These are phyloP conservation scores for Eonycteris spelaea DNA, from an alignment of 2,113 vertebrate genomes.

Conservation along the genomic window DNA sequence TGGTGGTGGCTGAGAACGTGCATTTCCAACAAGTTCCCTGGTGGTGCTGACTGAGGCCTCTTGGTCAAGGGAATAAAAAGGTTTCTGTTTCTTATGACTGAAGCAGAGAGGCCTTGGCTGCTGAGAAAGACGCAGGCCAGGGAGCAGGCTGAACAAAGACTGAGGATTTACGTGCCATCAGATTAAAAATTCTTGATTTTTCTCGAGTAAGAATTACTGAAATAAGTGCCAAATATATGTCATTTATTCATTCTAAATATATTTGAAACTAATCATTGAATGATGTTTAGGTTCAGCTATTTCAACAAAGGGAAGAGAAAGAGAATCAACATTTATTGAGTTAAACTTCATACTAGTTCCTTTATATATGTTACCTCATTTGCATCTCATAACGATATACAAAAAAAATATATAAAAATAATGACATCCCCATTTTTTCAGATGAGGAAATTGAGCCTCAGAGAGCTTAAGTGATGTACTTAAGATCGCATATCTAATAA, in stretches of 20 bases:
- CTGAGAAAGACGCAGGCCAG: neutral
- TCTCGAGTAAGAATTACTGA: neutral
- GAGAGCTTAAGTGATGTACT: neutral
- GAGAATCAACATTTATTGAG: neutral
- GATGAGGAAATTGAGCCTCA: neutral
- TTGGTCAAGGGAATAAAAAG: neutral
- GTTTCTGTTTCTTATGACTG: neutral
- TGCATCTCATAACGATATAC: neutral
- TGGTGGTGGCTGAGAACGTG: neutral
- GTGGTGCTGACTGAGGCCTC: neutral
- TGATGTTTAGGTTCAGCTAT: neutral
- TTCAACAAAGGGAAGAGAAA: neutral
- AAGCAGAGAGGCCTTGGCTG: neutral
- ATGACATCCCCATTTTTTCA: neutral
- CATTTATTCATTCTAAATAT: neutral
- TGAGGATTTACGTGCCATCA: neutral
- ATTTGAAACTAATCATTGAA: neutral
- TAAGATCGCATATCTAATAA: neutral
- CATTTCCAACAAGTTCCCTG: neutral
- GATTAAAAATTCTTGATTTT: constrained; percentile 22
- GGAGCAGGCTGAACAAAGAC: neutral
- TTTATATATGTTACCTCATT: neutral
- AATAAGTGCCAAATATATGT: neutral
- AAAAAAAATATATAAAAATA: neutral
- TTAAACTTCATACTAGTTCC: neutral